phyloP scores from a whole-genome alignment of 2,888 invertebrate species.

The Mantis religiosa region DNA sequence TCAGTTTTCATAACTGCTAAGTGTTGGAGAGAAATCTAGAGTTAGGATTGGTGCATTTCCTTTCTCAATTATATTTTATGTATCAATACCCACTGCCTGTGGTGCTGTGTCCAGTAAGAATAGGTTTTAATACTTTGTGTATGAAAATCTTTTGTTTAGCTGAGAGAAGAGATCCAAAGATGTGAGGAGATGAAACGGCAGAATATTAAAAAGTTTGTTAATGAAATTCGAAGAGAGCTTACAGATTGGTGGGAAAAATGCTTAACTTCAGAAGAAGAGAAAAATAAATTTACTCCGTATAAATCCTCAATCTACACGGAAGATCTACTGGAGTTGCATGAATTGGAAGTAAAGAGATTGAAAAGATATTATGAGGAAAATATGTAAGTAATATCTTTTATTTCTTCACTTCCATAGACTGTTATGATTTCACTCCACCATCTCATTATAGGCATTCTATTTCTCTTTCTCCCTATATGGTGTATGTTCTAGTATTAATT shows the following conservation, averaged over 20 bases:
- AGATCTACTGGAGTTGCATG: conserved; percentile 73
- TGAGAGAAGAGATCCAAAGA: conserved; percentile 66
- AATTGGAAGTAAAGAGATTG: conserved; percentile 68
- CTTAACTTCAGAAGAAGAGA: conserved; percentile 60
- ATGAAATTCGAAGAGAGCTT: conserved; percentile 67
- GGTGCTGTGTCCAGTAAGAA: no score
- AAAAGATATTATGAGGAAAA: conserved; percentile 61
- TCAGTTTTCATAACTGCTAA: no score
- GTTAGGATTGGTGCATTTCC: no score
- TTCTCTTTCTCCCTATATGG: no score
- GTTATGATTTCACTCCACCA: no score
- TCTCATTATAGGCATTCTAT: no score
- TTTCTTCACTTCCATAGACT: no score
- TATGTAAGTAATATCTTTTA: conserved; percentile 46
- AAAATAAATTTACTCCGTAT: conserved; percentile 60
- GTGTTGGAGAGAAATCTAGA: no score
- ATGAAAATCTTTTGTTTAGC: conserved; percentile 38
- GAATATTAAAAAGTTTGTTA: conserved; percentile 63
- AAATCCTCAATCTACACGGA: conserved; percentile 69
- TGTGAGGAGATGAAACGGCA: conserved; percentile 72
- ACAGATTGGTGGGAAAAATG: conserved; percentile 72
- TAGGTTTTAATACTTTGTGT: no score
- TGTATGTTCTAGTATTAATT: no score
- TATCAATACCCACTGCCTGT: no score
- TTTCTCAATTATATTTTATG: no score